These are phyloP conservation scores for Toxonevra muliebris DNA, from an alignment of 2,888 invertebrate genomes.

Conservation along the genomic window DNA sequence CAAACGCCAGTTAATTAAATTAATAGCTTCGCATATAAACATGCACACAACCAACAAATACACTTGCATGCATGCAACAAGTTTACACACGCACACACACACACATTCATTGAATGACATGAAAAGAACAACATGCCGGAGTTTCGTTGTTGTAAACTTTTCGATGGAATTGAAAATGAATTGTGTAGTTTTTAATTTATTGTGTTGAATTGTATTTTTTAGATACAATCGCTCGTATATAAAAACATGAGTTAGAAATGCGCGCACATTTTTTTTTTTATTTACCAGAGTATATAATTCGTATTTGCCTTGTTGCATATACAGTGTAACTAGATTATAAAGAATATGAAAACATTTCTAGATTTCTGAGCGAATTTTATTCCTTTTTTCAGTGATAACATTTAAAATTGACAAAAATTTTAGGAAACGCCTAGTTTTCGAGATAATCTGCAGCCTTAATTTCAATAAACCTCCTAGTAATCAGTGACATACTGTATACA, in stretches of 20 bases:
- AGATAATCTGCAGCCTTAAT: no score
- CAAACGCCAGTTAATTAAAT: slow-evolving; percentile 51
- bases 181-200: slow-evolving; percentile 2
- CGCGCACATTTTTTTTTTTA: background rate
- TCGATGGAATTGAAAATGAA: no score
- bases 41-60: slow-evolving; percentile 9
- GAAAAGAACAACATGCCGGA: slow-evolving; percentile 23
- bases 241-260: background rate
- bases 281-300: no score
- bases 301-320: no score
- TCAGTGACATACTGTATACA: no score
- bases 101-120: slow-evolving; percentile 26
- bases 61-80: slow-evolving; percentile 16
- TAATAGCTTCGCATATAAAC: slow-evolving; percentile 34
- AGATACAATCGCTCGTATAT: background rate
- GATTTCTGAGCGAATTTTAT: no score
- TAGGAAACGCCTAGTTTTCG: no score
- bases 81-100: slow-evolving; percentile 10
- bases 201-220: slow-evolving; percentile 8
- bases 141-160: background rate
- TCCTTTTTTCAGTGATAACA: no score
- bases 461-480: no score
- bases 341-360: no score
- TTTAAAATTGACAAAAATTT: no score
- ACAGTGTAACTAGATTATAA: no score